A percentile compares a stretch with the other conserved stretches of the same genome.
Conservation (phyloP, 2,888 invertebrate species). For the Drosophila mulleri region DNA sequence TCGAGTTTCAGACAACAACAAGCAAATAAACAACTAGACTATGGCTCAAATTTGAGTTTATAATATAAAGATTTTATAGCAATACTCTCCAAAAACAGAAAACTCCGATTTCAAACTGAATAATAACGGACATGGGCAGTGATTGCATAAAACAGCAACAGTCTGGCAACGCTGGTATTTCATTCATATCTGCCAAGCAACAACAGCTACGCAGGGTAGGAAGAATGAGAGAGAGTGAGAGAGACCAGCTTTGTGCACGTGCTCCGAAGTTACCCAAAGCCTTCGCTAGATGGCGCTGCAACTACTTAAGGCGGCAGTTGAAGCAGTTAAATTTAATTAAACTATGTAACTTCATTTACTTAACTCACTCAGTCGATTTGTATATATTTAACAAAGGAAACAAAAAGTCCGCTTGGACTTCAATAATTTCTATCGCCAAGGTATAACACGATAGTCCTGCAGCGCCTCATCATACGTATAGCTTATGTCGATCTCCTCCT, state of each 20-base stretch:
- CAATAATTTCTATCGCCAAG: slow-evolving; percentile 53
- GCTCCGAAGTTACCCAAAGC: slow-evolving; percentile 43
- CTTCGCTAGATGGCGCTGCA: slow-evolving; percentile 39
- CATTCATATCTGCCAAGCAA: slow-evolving; percentile 60
- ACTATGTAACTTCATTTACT: background rate
- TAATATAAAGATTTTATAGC: fast-evolving
- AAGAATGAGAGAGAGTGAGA: slow-evolving; percentile 9
- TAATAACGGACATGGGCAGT: background rate
- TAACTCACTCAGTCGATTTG: slow-evolving; percentile 7
- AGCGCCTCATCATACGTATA: slow-evolving; percentile 72
- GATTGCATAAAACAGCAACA: slow-evolving; percentile 43
- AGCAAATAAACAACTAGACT: background rate
- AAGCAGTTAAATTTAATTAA: background rate
- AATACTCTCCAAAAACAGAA: too few species aligned
- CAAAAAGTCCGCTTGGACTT: background rate
- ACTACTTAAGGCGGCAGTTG: background rate
- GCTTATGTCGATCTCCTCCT: slow-evolving; percentile 68
- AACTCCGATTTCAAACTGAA: background rate
- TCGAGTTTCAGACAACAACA: slow-evolving; percentile 23
- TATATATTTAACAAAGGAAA: background rate
- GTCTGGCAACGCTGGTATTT: slow-evolving; percentile 60
- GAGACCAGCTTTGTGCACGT: slow-evolving; percentile 43
- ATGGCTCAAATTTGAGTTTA: fast-evolving
- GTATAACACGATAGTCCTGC: slow-evolving; percentile 74
- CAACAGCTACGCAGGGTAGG: slow-evolving; percentile 5